Evolutionary conservation across 1,140 invertebrate species (phyloP), one percentile per base, ranked within the genome.

Genomic region (Zaprionus capensis): DNA sequence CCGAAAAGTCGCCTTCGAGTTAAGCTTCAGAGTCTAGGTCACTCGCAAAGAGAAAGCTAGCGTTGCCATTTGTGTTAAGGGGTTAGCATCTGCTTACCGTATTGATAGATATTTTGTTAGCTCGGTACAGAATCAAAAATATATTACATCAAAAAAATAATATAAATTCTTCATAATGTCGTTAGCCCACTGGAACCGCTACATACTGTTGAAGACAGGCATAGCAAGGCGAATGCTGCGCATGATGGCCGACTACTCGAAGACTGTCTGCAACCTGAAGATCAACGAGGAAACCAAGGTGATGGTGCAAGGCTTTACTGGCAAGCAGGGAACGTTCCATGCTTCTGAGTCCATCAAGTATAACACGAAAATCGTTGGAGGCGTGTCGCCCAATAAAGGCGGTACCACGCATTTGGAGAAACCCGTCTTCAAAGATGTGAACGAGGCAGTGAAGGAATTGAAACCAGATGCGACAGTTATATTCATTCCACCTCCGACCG

Each of bases 291-390:
- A 98, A 38, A 99, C 98, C 0, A 99, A 98, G 94, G 96, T 99
- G 4, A 98, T 99, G 78, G 98, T 98, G 78, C 98, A 99, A 94
- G 95, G 98, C 12, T 98, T 99, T 84, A 99, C 98, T 68, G 99
- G 99, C 64, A 99, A 99, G 94, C 99, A 99, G 94, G 98, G 97
- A 70, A 98, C 97, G 36, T 98, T 98, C 92, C 97, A 98, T 91
- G 96, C 97, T 81, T 96, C 98, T 91, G 98, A 99, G 93, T 97
- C 99, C 14, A 94, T 99, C 69, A 98, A 99, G 91, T 99, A 99
- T 96, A 98, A 98, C 65, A 99, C 98, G 1, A 97, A 98, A 91
- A 94, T 99, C 91, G 99, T 99, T 75, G 99, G 99, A 49, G 99
- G 99, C 64, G 98, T 99, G 17, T 98, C 97, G 26, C 99, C 99